Evolutionary conservation across 35 echinoderm and acorn worm genomes (phyloP).

Genomic region (Holothuria glaberrima): DNA sequence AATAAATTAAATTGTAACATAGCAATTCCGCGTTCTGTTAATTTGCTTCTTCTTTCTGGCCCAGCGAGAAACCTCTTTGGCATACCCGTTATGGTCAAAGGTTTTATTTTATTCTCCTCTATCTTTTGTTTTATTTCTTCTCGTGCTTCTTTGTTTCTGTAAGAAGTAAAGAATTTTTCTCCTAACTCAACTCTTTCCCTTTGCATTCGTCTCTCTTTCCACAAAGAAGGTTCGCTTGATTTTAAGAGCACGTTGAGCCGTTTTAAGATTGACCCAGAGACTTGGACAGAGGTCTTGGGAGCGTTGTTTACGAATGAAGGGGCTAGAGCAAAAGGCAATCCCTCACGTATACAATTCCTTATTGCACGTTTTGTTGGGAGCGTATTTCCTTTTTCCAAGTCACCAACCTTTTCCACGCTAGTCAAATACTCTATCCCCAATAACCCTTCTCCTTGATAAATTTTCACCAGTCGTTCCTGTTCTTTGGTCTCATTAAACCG

Average conservation of each 20-base stretch:
- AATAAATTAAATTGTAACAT: not conserved
- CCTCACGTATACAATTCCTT: not conserved
- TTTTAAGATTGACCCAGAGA: no score
- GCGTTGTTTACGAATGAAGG: no score
- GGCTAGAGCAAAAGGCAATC: not conserved
- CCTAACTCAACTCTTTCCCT: not conserved
- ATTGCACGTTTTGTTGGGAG: not conserved
- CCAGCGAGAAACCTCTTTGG: no score
- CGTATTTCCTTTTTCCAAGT: not conserved
- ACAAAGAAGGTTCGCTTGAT: not conserved
- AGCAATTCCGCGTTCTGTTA: no score
- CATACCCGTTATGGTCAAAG: no score
- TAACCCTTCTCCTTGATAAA: not conserved
- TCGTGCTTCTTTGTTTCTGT: not conserved
- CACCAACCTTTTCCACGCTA: slow-evolving; percentile 1
- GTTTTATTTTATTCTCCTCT: not conserved
- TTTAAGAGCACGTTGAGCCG: not conserved
- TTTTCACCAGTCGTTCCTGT: not conserved
- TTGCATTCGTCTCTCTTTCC: not conserved
- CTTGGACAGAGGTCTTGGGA: no score
- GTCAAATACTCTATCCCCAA: not conserved
- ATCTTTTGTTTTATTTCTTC: not conserved
- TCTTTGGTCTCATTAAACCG: not conserved
- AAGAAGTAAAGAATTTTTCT: not conserved
- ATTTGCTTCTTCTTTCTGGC: no score